A percentile compares a stretch with the other conserved stretches of the same genome.
Conservation (phyloP, 2,797 vertebrate species). For the Chanos chanos region DNA sequence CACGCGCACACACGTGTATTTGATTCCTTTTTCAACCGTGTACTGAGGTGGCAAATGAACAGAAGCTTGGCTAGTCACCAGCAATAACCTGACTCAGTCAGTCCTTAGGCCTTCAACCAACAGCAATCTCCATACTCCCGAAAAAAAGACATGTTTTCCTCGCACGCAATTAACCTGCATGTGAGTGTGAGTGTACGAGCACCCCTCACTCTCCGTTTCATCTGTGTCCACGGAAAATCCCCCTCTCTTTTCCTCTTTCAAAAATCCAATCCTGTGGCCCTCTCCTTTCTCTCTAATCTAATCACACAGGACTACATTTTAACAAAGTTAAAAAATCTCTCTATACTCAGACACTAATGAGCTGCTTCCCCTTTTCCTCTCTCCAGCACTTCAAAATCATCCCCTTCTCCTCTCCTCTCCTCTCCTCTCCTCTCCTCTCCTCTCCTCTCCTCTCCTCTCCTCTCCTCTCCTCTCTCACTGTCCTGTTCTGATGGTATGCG, state of each 20-base stretch:
- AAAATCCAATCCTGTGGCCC: background rate
- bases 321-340: conserved; percentile 52
- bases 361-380: conserved; percentile 30
- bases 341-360: conserved; percentile 25
- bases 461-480: conserved; percentile 31
- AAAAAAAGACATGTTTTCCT: no score
- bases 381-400: conserved; percentile 9
- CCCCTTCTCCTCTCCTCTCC: conserved; percentile 3
- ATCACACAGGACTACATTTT: conserved; percentile 34
- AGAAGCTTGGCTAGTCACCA: no score
- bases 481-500: conserved; percentile 11
- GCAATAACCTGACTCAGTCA: no score
- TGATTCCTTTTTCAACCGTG: background rate
- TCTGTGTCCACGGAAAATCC: background rate
- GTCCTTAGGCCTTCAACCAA: no score
- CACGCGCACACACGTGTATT: background rate
- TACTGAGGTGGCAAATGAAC: no score
- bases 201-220: background rate
- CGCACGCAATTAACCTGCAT: no score
- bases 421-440: conserved; percentile 12
- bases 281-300: conserved; percentile 27
- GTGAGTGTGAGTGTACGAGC: background rate
- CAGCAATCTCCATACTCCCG: no score
- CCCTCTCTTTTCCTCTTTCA: background rate
- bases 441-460: conserved; percentile 35